Percentiles rank a stretch among this genome's conserved stretches.
phyloP scores from a whole-genome alignment of 2,113 vertebrate genomes.

The Gallinago jamesoni region DNA sequence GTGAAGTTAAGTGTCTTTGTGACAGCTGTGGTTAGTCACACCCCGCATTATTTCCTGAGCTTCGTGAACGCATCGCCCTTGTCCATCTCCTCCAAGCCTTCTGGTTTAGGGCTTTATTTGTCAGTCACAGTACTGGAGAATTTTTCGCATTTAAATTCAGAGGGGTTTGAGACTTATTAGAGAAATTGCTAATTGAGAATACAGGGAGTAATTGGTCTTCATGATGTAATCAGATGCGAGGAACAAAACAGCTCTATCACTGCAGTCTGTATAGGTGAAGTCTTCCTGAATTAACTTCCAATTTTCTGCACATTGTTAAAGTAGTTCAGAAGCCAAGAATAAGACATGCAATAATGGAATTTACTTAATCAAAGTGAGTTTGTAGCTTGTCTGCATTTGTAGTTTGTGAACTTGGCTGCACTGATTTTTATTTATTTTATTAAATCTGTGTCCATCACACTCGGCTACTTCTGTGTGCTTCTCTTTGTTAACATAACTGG shows the following conservation, averaged over 20 bases:
- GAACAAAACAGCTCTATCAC: background rate
- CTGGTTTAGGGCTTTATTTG: background rate
- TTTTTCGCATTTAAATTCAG: background rate
- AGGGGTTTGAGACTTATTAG: background rate
- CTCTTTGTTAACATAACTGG: background rate
- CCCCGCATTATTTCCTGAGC: background rate
- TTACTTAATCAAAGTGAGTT: background rate
- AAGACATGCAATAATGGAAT: background rate
- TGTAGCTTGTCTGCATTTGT: background rate
- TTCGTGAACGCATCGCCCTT: rapidly evolving
- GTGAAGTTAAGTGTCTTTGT: background rate
- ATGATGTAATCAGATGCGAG: background rate
- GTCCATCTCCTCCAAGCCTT: background rate
- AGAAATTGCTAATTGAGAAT: background rate
- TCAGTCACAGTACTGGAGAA: background rate
- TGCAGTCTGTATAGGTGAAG: background rate
- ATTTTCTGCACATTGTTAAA: background rate
- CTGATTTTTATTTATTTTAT: background rate
- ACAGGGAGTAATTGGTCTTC: background rate
- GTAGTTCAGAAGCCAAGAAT: background rate
- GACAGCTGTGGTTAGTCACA: background rate
- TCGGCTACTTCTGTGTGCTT: background rate
- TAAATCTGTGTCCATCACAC: background rate
- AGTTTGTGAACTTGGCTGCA: background rate
- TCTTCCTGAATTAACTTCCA: background rate